Conservation (phyloP, 2,888 invertebrate genomes). For the Schrankia costaestrigalis region DNA sequence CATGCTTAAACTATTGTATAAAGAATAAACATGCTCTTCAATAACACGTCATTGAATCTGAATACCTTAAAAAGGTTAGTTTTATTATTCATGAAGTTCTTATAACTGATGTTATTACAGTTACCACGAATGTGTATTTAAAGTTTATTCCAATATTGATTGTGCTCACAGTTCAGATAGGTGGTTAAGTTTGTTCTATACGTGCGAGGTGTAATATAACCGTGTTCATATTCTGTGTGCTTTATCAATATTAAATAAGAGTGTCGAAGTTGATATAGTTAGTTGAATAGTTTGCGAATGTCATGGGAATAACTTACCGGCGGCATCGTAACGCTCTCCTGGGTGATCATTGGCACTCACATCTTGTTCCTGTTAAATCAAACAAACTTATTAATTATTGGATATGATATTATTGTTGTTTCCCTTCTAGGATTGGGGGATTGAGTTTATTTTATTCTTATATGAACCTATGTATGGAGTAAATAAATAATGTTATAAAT, state of each 20-base stretch:
- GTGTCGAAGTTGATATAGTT: slow-evolving; percentile 24
- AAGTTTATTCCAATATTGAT: slow-evolving; percentile 30
- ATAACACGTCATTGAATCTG: too few relatives aligned
- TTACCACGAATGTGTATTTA: too few relatives aligned
- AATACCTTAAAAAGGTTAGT: too few relatives aligned
- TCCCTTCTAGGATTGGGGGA: too few relatives aligned
- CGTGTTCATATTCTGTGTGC: slow-evolving; percentile 34
- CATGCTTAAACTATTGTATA: too few relatives aligned
- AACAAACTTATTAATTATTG: slow-evolving; percentile 15
- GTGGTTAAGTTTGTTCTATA: slow-evolving; percentile 13
- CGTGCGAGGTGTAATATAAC: slow-evolving; percentile 32
- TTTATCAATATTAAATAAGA: slow-evolving; percentile 27
- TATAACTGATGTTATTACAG: too few relatives aligned
- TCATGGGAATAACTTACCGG: slow-evolving; percentile 45
- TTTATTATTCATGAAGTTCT: too few relatives aligned
- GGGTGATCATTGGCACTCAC: slow-evolving; percentile 45
- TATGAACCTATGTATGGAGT: too few relatives aligned
- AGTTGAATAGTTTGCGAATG: slow-evolving; percentile 19
- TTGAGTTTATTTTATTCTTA: too few relatives aligned
- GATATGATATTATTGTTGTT: not conserved
- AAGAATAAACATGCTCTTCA: too few relatives aligned
- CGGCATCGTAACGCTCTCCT: slow-evolving; percentile 52
- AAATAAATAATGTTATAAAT: too few relatives aligned
- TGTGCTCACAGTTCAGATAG: slow-evolving; percentile 12
- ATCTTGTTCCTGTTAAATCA: slow-evolving; percentile 58